Percentiles rank a stretch among this genome's conserved stretches.
phyloP scores from a whole-genome alignment of 2,888 invertebrate species.

The Biston stratarius region DNA sequence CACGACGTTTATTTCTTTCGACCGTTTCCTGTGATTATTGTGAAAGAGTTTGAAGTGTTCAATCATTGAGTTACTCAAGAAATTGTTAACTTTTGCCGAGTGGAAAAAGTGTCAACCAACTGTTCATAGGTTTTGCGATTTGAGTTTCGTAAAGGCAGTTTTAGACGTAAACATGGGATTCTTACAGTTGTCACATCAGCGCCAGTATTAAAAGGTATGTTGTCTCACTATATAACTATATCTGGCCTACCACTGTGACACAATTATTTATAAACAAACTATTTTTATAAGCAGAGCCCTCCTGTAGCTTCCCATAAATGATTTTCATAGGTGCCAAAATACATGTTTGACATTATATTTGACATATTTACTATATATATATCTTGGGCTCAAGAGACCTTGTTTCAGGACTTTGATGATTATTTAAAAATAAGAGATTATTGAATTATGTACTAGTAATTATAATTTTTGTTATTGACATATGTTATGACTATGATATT shows the following conservation, averaged over 20 bases:
- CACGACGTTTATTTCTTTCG: conserved; percentile 45
- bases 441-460: no score
- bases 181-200: conserved; percentile 6
- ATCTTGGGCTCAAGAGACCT: no score
- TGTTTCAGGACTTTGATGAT: no score
- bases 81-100: conserved; percentile 5
- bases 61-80: neutral
- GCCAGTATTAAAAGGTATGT: conserved; percentile 24
- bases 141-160: conserved; percentile 3
- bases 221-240: neutral
- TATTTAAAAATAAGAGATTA: no score
- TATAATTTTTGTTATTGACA: no score
- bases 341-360: neutral
- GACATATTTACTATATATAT: no score
- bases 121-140: neutral
- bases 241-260: neutral
- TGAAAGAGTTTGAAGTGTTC: conserved; percentile 30
- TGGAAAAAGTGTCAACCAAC: conserved; percentile 5
- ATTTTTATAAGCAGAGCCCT: conserved; percentile 16
- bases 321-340: neutral
- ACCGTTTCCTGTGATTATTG: conserved; percentile 48
- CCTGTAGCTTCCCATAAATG: conserved; percentile 1
- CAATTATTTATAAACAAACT: conserved; percentile 11
- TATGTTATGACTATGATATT: no score
- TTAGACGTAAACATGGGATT: conserved; percentile 20